Percentiles rank a stretch among this genome's conserved stretches.
Evolutionary conservation across 2,888 invertebrate species (phyloP).

Genomic region (Campopleginae sp.): DNA sequence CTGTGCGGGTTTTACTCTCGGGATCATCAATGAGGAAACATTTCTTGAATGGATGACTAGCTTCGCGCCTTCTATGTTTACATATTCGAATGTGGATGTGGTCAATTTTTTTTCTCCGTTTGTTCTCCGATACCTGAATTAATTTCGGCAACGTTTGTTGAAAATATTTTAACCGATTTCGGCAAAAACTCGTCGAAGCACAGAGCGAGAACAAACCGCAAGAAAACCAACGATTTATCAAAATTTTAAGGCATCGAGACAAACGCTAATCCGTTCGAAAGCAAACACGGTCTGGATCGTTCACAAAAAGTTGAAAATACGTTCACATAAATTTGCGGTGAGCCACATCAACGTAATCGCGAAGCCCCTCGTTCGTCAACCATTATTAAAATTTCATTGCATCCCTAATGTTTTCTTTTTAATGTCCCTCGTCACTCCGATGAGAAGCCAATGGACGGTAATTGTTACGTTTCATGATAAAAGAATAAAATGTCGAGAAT

Average conservation of each 20-base stretch:
- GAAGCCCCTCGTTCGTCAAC: slow-evolving; percentile 14
- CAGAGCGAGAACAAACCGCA: neutral
- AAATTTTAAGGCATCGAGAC: too few relatives aligned
- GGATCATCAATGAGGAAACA: slow-evolving; percentile 73
- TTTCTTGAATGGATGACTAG: slow-evolving; percentile 63
- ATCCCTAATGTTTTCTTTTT: slow-evolving; percentile 1
- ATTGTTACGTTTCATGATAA: neutral
- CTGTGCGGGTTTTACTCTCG: slow-evolving; percentile 67
- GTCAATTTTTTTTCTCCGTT: neutral
- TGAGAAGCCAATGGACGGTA: neutral
- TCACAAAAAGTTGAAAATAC: neutral
- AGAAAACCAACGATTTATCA: too few relatives aligned
- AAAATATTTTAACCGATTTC: neutral
- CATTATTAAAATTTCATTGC: slow-evolving; percentile 20
- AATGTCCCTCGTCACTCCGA: neutral
- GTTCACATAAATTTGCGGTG: slow-evolving; percentile 18
- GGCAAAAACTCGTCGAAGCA: neutral
- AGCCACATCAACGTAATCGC: slow-evolving; percentile 19
- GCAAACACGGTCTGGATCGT: neutral
- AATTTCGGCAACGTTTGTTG: neutral
- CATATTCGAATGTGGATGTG: neutral
- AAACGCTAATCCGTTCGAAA: neutral
- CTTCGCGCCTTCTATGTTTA: slow-evolving; percentile 30
- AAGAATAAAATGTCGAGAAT: neutral
- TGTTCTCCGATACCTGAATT: neutral